These are phyloP conservation scores for Netelia inedita DNA, from an alignment of 2,888 invertebrate genomes.

Conservation along the genomic window DNA sequence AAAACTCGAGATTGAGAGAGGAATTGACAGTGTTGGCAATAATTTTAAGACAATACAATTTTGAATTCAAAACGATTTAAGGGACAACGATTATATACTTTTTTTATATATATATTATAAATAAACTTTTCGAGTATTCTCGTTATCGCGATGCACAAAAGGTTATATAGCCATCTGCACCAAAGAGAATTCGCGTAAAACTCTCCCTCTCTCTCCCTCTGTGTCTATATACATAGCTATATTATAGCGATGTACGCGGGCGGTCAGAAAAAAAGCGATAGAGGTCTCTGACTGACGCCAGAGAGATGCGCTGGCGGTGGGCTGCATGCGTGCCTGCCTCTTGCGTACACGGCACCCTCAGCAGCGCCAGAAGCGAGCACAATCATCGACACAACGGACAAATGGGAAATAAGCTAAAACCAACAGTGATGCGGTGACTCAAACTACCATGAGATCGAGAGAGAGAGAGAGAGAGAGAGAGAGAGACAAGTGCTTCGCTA, in stretches of 20 bases:
- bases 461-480: conserved; percentile 62
- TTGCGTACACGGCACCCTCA: neutral
- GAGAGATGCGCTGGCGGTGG: conserved; percentile 11
- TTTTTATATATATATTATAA: neutral
- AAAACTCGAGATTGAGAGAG: neutral
- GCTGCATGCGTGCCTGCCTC: conserved; percentile 24
- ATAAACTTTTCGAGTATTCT: neutral
- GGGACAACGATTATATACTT: no score
- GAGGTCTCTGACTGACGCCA: conserved; percentile 32
- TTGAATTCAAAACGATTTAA: no score
- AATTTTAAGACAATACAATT: no score
- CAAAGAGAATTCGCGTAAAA: neutral
- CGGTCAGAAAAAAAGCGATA: conserved; percentile 10
- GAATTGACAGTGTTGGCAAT: neutral
- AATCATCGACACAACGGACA: conserved; percentile 15
- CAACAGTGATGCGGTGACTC: conserved; percentile 10
- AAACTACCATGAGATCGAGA: conserved; percentile 39
- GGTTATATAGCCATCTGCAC: neutral
- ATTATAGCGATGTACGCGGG: neutral
- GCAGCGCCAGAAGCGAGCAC: conserved; percentile 31
- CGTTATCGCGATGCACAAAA: neutral
- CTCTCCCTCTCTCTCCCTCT: neutral
- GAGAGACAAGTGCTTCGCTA: conserved; percentile 69
- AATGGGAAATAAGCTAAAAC: conserved; percentile 19
- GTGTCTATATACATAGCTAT: neutral